A percentile compares a stretch with the other conserved stretches of the same genome.
These are phyloP conservation scores for Agonopterix alstromeriana DNA, from an alignment of 2,888 invertebrate genomes.

Conservation along the genomic window DNA sequence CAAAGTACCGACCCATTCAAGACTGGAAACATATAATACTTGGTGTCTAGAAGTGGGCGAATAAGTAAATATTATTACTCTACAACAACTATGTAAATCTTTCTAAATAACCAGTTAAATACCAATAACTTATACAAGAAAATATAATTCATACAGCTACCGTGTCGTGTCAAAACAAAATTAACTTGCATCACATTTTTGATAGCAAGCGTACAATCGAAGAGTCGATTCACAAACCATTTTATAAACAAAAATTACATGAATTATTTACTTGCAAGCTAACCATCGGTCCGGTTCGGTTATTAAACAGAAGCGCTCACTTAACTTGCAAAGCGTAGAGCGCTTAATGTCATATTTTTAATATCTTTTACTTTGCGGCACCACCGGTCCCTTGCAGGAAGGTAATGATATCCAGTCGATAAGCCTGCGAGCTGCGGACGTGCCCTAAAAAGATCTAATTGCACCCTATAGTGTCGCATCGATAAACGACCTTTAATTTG, in stretches of 20 bases:
- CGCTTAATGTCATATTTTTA: slow-evolving; percentile 3
- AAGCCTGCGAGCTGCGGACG: neutral
- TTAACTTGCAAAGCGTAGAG: neutral
- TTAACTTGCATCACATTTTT: too few relatives aligned
- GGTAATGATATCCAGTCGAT: slow-evolving; percentile 29
- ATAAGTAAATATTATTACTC: too few relatives aligned
- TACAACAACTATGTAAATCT: too few relatives aligned
- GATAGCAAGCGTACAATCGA: too few relatives aligned
- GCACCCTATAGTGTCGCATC: slow-evolving; percentile 38
- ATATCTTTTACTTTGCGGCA: neutral
- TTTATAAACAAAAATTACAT: slow-evolving; percentile 9
- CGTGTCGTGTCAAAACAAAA: too few relatives aligned
- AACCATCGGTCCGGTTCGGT: slow-evolving; percentile 2
- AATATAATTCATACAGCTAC: too few relatives aligned
- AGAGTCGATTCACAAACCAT: slow-evolving; percentile 1
- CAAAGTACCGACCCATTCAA: too few relatives aligned
- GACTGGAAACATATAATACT: too few relatives aligned
- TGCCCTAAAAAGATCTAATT: slow-evolving; percentile 48
- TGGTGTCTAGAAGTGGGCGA: too few relatives aligned
- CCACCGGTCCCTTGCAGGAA: slow-evolving; percentile 4
- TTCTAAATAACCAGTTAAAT: too few relatives aligned
- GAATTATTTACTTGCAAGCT: slow-evolving; percentile 6
- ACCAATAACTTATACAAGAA: too few relatives aligned
- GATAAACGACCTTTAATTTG: slow-evolving; percentile 58
- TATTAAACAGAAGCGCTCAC: slow-evolving; percentile 10